Conservation (phyloP, 2,888 invertebrate species). For the Trichopoda pennipes region DNA sequence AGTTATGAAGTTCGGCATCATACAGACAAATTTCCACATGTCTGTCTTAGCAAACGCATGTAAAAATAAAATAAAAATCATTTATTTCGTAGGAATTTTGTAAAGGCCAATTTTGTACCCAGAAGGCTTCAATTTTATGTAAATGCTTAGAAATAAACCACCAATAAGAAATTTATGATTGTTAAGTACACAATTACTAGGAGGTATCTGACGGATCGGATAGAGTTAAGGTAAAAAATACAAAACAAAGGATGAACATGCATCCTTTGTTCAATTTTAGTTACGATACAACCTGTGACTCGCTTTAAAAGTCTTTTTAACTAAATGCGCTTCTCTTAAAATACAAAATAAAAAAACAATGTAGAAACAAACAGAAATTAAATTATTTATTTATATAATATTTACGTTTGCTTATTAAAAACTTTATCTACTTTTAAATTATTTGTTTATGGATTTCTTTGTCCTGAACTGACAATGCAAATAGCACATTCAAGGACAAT, state of each 20-base stretch:
- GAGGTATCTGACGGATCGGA: conserved; percentile 24
- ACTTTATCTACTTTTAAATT: too few relatives aligned
- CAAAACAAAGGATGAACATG: background rate
- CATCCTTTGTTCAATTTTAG: too few relatives aligned
- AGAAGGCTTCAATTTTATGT: conserved; percentile 53
- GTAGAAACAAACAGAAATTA: too few relatives aligned
- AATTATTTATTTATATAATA: too few relatives aligned
- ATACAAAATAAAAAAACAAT: too few relatives aligned
- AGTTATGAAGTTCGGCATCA: conserved; percentile 1
- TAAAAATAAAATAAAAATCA: background rate
- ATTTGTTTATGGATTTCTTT: too few relatives aligned
- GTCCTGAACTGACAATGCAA: too few relatives aligned
- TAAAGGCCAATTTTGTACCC: conserved; percentile 31
- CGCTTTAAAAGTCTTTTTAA: too few relatives aligned
- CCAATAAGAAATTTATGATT: conserved; percentile 61
- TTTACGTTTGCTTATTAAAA: too few relatives aligned
- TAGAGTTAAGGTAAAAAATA: background rate
- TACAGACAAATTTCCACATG: conserved; percentile 16
- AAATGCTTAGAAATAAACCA: conserved; percentile 45
- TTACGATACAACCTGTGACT: too few relatives aligned
- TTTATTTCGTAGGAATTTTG: background rate
- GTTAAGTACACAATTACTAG: conserved; percentile 32
- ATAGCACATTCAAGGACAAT: too few relatives aligned
- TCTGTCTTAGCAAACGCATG: conserved; percentile 15
- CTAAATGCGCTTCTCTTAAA: too few relatives aligned